Percentiles rank a stretch among this genome's conserved stretches.
phyloP scores from a whole-genome alignment of 2,888 invertebrate species.

The Cryptocephalus moraei region DNA sequence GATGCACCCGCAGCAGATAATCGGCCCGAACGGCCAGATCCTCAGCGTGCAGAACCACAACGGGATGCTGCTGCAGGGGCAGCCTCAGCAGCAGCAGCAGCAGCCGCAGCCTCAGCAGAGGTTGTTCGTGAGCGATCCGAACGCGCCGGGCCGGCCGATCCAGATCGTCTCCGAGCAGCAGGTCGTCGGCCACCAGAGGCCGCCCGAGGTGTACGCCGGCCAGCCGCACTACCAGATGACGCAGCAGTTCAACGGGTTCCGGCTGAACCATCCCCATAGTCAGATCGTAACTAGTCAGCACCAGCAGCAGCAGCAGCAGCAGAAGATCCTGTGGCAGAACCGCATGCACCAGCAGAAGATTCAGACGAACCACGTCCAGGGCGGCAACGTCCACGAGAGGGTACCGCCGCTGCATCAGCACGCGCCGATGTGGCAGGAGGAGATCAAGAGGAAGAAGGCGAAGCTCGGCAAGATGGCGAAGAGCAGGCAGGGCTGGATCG shows the following conservation, averaged over 20 bases:
- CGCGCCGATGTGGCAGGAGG: conserved; percentile 49
- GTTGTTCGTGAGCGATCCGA: conserved; percentile 32
- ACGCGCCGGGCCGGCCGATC: conserved; percentile 35
- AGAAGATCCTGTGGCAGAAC: conserved; percentile 43
- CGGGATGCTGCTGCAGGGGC: conserved; percentile 26
- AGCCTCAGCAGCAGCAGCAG: conserved; percentile 20
- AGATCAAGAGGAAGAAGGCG: conserved; percentile 47
- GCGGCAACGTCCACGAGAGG: conserved; percentile 47
- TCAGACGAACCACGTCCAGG: conserved; percentile 28
- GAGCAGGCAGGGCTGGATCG: conserved; percentile 42
- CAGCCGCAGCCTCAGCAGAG: conserved; percentile 27
- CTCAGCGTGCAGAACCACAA: conserved; percentile 42
- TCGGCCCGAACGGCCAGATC: conserved; percentile 50
- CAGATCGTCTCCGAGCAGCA: conserved; percentile 29
- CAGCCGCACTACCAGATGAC: conserved; percentile 16
- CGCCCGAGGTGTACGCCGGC: conserved; percentile 6
- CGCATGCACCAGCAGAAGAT: conserved; percentile 23
- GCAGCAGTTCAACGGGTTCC: conserved; percentile 20
- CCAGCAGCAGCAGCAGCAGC: conserved; percentile 12
- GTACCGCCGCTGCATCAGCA: conserved; percentile 67
- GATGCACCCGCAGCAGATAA: conserved; percentile 30
- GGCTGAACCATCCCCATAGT: conserved; percentile 3
- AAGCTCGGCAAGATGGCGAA: conserved; percentile 43
- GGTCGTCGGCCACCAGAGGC: conserved; percentile 15
- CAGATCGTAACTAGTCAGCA: not conserved